phyloP scores from a whole-genome alignment of 2,888 invertebrate species.

The Heliconius ismenius region DNA sequence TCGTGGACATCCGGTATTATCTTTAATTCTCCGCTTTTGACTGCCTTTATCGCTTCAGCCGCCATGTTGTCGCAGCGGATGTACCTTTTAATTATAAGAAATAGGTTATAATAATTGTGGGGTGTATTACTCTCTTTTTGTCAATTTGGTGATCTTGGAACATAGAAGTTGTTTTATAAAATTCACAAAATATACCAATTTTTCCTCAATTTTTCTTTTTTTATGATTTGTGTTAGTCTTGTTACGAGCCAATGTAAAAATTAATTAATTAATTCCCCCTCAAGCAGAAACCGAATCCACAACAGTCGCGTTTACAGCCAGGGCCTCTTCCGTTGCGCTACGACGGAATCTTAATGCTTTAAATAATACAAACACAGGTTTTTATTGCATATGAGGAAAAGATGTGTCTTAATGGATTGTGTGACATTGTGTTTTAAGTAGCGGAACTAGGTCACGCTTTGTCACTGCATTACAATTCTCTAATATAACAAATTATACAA shows the following conservation, averaged over 20 bases:
- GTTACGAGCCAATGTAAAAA: too few relatives aligned
- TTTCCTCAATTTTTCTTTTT: too few relatives aligned
- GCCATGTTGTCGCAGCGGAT: slow-evolving; percentile 96
- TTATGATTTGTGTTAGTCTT: too few relatives aligned
- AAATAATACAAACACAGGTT: background rate
- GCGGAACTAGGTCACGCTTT: background rate
- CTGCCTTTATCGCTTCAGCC: slow-evolving; percentile 89
- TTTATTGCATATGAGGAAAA: background rate
- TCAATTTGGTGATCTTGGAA: too few relatives aligned
- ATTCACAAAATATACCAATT: too few relatives aligned
- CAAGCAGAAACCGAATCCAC: too few relatives aligned
- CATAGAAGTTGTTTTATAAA: too few relatives aligned
- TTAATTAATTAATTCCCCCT: too few relatives aligned
- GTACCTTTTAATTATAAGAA: slow-evolving; percentile 81
- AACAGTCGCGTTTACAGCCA: too few relatives aligned
- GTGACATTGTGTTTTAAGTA: background rate
- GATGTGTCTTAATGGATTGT: background rate
- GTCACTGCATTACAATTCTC: background rate
- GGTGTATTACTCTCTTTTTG: too few relatives aligned
- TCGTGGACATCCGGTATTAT: slow-evolving; percentile 95
- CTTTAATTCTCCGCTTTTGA: slow-evolving; percentile 89
- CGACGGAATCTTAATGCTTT: too few relatives aligned
- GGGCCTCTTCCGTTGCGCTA: too few relatives aligned
- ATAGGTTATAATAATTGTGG: background rate
- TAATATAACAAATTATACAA: background rate